Percentiles rank a stretch among this genome's conserved stretches.
Evolutionary conservation across 1,140 invertebrate genomes (phyloP).

Genomic region (Anastrepha obliqua): DNA sequence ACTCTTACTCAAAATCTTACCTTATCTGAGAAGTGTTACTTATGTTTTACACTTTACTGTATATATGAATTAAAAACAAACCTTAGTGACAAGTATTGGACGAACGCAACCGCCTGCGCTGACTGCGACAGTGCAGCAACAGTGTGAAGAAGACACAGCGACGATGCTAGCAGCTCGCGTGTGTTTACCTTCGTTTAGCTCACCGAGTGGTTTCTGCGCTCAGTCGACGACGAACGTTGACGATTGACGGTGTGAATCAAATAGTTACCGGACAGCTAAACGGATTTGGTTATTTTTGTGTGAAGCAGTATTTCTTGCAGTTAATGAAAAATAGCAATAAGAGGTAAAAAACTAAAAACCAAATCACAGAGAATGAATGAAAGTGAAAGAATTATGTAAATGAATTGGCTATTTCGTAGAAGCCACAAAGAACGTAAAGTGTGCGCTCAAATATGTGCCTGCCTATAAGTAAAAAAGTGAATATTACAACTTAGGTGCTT

Average conservation of each 20-base stretch:
- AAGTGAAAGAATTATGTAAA: slow-evolving; percentile 44
- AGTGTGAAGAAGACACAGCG: slow-evolving; percentile 30
- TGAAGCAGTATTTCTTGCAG: slow-evolving; percentile 37
- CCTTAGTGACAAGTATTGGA: too few relatives aligned
- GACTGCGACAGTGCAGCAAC: not conserved
- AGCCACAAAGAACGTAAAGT: slow-evolving; percentile 30
- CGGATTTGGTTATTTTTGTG: slow-evolving; percentile 25
- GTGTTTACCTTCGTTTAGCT: slow-evolving; percentile 20
- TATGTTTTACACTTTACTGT: too few relatives aligned
- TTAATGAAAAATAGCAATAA: not conserved
- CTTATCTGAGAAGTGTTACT: too few relatives aligned
- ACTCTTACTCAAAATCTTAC: too few relatives aligned
- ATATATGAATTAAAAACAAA: too few relatives aligned
- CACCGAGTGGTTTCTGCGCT: slow-evolving; percentile 17
- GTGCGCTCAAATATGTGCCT: not conserved
- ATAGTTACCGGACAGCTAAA: slow-evolving; percentile 31
- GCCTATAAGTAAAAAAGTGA: not conserved
- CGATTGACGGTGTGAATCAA: slow-evolving; percentile 34
- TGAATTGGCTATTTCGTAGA: not conserved
- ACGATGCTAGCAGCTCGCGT: not conserved
- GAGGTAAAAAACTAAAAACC: not conserved
- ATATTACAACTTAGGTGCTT: not conserved
- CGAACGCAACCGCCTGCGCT: not conserved
- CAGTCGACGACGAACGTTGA: slow-evolving; percentile 36
- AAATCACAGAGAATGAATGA: not conserved